Percentiles rank a stretch among this genome's conserved stretches.
phyloP scores from a whole-genome alignment of 2,797 vertebrate species.

The Leucoraja ocellata region DNA sequence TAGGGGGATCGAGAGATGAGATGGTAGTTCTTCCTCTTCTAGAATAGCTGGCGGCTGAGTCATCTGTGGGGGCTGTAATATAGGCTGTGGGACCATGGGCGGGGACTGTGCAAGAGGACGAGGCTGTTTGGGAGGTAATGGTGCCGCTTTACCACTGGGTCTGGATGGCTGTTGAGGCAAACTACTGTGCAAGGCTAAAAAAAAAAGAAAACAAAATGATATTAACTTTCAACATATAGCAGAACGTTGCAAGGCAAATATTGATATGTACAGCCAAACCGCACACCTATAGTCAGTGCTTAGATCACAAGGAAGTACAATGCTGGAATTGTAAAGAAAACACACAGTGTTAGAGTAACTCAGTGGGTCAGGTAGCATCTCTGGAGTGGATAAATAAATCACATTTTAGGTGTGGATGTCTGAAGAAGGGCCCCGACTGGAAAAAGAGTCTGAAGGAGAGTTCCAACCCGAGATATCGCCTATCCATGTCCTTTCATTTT shows the following conservation, averaged over 20 bases:
- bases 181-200: slow-evolving; percentile 83
- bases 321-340: too few relatives aligned
- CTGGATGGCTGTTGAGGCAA: slow-evolving; percentile 91
- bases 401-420: too few relatives aligned
- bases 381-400: too few relatives aligned
- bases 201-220: neutral
- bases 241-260: neutral
- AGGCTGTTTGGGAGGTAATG: slow-evolving; percentile 78
- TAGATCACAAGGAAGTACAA: too few relatives aligned
- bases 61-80: slow-evolving; percentile 45
- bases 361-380: too few relatives aligned
- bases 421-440: too few relatives aligned
- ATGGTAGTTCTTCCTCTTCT: slow-evolving; percentile 60
- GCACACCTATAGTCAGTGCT: too few relatives aligned
- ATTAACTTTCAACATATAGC: neutral
- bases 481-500: too few relatives aligned
- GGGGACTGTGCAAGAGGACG: slow-evolving; percentile 70
- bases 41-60: slow-evolving; percentile 61
- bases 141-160: slow-evolving; percentile 84
- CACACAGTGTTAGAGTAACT: too few relatives aligned
- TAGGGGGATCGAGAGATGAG: slow-evolving; percentile 48
- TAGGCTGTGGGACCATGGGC: slow-evolving; percentile 62
- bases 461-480: too few relatives aligned
- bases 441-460: too few relatives aligned
- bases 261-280: neutral